Conservation (phyloP, 1,140 invertebrate genomes). For the Monochamus saltuarius region DNA sequence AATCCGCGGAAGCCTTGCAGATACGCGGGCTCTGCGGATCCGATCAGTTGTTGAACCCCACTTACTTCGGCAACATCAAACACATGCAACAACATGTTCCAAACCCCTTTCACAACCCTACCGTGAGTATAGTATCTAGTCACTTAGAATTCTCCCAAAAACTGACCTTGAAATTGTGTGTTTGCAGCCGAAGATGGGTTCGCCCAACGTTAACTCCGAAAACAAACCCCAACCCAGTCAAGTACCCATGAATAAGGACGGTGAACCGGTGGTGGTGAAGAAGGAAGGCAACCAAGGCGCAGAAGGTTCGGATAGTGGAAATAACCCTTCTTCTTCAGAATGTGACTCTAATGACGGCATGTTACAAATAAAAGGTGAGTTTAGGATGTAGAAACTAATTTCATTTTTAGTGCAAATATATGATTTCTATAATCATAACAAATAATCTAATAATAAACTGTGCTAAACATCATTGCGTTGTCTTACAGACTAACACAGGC, state of each 20-base stretch:
- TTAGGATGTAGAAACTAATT: too few relatives aligned
- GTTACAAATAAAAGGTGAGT: slow-evolving; percentile 40
- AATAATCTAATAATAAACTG: too few relatives aligned
- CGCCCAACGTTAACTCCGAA: slow-evolving; percentile 11
- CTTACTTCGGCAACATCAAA: slow-evolving; percentile 30
- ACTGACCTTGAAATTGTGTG: too few relatives aligned
- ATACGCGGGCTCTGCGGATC: slow-evolving; percentile 63
- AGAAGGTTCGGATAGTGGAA: slow-evolving; percentile 32
- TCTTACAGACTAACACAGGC: too few relatives aligned
- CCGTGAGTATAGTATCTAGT: too few relatives aligned
- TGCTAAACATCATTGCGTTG: too few relatives aligned
- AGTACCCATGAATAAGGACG: slow-evolving; percentile 32
- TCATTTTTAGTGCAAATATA: too few relatives aligned
- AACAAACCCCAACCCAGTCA: slow-evolving; percentile 29
- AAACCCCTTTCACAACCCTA: too few relatives aligned
- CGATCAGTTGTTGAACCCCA: slow-evolving; percentile 50
- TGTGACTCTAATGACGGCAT: slow-evolving; percentile 48
- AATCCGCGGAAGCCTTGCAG: slow-evolving; percentile 79
- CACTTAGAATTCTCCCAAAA: too few relatives aligned
- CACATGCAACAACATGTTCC: slow-evolving; percentile 26
- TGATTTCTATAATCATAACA: too few relatives aligned
- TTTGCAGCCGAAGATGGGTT: slow-evolving; percentile 11
- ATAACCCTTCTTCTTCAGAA: slow-evolving; percentile 44
- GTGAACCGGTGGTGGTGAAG: slow-evolving; percentile 31
- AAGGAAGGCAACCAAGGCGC: slow-evolving; percentile 30